Evolutionary conservation across 2,888 invertebrate species (phyloP).

Genomic region (Perizoma flavofasciatum): DNA sequence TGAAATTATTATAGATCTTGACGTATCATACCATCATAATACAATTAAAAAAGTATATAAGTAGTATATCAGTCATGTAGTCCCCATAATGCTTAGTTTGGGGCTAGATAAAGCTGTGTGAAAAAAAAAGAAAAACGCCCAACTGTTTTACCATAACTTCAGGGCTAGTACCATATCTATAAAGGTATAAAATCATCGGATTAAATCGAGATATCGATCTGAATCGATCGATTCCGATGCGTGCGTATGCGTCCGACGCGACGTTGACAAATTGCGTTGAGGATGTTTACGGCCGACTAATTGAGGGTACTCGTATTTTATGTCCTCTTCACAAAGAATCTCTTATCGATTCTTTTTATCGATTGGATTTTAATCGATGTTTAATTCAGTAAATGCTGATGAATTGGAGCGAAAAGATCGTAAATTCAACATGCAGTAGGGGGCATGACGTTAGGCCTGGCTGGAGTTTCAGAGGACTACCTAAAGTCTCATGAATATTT

Average conservation of each 20-base stretch:
- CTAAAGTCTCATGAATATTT: no score
- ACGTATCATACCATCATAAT: no score
- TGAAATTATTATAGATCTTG: no score
- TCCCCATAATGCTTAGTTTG: no score
- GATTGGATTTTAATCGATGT: constrained; percentile 48
- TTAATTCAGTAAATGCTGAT: constrained; percentile 33
- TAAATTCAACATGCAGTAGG: background rate
- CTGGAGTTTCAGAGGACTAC: no score
- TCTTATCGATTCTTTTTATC: constrained; percentile 40
- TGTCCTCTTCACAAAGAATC: constrained; percentile 24
- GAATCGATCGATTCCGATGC: constrained; percentile 67
- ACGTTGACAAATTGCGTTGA: constrained; percentile 78
- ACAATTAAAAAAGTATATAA: background rate
- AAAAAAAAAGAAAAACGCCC: no score
- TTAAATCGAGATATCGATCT: constrained; percentile 72
- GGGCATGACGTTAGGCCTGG: background rate
- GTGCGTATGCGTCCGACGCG: constrained; percentile 56
- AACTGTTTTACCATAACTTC: no score
- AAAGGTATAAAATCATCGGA: constrained; percentile 59
- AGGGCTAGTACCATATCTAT: background rate
- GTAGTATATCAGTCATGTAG: no score
- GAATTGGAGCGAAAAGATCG: constrained; percentile 9
- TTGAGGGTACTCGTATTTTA: constrained; percentile 72
- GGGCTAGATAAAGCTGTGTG: no score
- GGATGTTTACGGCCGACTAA: constrained; percentile 72